These are phyloP conservation scores for Paraplagusia blochii DNA, from an alignment of 2,113 vertebrate genomes.

Conservation along the genomic window DNA sequence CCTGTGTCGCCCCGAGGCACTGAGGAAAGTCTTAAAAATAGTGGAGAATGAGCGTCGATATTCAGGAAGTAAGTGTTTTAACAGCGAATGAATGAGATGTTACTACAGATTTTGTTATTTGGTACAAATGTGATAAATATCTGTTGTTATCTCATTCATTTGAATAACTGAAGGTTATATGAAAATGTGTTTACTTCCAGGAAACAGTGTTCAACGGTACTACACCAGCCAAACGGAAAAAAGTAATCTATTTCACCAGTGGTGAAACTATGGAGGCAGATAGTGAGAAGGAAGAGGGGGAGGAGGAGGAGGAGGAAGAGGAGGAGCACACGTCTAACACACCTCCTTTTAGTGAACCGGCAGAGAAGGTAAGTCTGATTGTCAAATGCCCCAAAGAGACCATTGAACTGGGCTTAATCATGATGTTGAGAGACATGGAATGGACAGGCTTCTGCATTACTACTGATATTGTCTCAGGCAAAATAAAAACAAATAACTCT, in stretches of 20 bases:
- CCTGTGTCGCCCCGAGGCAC: background rate
- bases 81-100: conserved; percentile 9
- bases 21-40: background rate
- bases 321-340: conserved; percentile 30
- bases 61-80: conserved; percentile 63
- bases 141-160: background rate
- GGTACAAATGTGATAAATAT: too few species aligned
- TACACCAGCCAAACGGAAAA: conserved; percentile 43
- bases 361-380: conserved; percentile 45
- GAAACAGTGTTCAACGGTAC: conserved; percentile 28
- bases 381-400: background rate
- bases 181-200: conserved; percentile 5
- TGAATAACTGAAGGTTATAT: background rate
- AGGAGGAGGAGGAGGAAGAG: conserved; percentile 46
- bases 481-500: too few species aligned
- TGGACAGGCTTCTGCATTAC: too few species aligned
- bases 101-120: background rate
- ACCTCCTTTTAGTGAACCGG: conserved; percentile 25
- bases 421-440: background rate
- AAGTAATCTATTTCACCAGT: conserved; percentile 76
- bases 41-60: conserved; percentile 42
- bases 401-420: background rate
- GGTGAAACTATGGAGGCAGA: conserved; percentile 75
- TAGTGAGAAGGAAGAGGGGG: conserved; percentile 52
- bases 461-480: too few species aligned